These are phyloP conservation scores for Dryobotodes eremita DNA, from an alignment of 2,888 invertebrate genomes.

Conservation along the genomic window DNA sequence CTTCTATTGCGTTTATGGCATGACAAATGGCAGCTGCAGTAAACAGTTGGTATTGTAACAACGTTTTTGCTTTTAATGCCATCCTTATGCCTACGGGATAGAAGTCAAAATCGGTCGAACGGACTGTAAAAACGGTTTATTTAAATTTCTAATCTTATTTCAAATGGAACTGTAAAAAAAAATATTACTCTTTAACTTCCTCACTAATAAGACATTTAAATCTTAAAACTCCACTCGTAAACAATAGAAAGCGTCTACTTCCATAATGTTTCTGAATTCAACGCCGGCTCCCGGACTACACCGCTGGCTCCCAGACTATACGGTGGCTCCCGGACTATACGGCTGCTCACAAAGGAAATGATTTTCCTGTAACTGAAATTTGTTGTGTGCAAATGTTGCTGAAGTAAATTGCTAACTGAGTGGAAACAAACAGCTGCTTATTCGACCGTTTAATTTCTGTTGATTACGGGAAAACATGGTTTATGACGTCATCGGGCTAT, in stretches of 20 bases:
- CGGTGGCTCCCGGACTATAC: constrained; percentile 25
- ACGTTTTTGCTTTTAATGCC: no score
- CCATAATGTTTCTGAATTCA: background rate
- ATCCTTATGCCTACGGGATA: no score
- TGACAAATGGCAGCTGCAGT: no score
- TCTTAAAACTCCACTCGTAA: background rate
- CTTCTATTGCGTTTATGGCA: no score
- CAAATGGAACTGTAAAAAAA: no score
- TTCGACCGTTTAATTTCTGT: constrained; percentile 46
- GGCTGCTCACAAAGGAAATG: constrained; percentile 66
- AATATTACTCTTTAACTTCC: background rate
- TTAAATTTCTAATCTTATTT: no score
- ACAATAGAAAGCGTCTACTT: constrained; percentile 3
- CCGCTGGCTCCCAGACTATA: background rate
- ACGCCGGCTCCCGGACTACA: background rate
- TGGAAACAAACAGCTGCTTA: constrained; percentile 32
- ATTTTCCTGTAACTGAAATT: constrained; percentile 71
- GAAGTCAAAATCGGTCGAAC: no score
- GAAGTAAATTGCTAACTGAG: constrained; percentile 58
- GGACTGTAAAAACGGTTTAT: no score
- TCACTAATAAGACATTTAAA: background rate
- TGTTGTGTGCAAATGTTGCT: constrained; percentile 72
- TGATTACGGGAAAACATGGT: constrained; percentile 33
- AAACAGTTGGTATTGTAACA: no score
- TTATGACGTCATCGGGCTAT: background rate